These are phyloP conservation scores for Drosophila tristis DNA, from an alignment of 1,140 invertebrate species.

Conservation along the genomic window DNA sequence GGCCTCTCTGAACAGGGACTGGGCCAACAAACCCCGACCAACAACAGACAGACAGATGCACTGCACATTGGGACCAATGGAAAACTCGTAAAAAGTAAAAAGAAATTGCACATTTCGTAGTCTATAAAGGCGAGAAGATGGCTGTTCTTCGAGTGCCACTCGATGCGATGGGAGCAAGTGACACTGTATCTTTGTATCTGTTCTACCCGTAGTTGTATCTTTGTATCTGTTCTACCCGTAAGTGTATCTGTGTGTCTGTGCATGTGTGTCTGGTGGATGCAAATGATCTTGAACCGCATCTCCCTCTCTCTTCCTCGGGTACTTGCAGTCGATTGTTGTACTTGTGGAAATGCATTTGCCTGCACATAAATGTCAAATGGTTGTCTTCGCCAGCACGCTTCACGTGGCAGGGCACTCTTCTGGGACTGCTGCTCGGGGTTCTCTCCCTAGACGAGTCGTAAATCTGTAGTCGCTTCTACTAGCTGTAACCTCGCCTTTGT, in stretches of 20 bases:
- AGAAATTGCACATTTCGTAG: conserved; percentile 76
- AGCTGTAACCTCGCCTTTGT: conserved; percentile 16
- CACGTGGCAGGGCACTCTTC: conserved; percentile 33
- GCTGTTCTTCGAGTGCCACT: conserved; percentile 43
- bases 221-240: conserved; percentile 9
- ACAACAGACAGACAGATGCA: conserved; percentile 55
- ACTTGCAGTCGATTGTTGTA: conserved; percentile 43
- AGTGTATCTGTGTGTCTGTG: conserved; percentile 24
- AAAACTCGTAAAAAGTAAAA: conserved; percentile 66
- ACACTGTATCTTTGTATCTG: conserved; percentile 10
- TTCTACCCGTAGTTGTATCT: conserved; percentile 13
- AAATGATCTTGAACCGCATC: conserved; percentile 74
- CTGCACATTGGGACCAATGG: conserved; percentile 72
- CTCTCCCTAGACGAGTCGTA: conserved; percentile 48
- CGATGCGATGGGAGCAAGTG: conserved; percentile 6
- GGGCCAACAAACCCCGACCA: conserved; percentile 41
- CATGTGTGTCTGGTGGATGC: conserved; percentile 45
- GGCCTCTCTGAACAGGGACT: conserved; percentile 16
- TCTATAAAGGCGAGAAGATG: conserved; percentile 62
- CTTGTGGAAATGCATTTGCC: conserved; percentile 67
- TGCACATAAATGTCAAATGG: conserved; percentile 78
- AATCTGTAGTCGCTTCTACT: conserved; percentile 64
- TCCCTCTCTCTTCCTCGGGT: conserved; percentile 12
- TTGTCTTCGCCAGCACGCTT: conserved; percentile 74
- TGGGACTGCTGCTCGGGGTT: neutral